Percentiles rank a stretch among this genome's conserved stretches.
phyloP scores from a whole-genome alignment of 2,888 invertebrate genomes.

The Drosophila neutralis region DNA sequence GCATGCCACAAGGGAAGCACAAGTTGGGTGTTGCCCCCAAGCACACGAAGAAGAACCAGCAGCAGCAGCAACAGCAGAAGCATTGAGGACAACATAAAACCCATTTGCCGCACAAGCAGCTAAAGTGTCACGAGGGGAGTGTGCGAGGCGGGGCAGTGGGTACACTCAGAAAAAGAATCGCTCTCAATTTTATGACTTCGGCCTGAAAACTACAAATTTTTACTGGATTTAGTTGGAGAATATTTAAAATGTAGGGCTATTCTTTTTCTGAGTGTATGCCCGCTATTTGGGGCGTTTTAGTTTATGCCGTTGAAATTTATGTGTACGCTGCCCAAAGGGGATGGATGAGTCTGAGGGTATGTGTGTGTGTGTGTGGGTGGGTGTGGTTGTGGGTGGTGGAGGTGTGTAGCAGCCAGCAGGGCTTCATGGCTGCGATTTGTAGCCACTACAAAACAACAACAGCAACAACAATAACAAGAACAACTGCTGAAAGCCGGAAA shows the following conservation, averaged over 20 bases:
- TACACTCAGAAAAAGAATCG: neutral
- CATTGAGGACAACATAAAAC: constrained; percentile 62
- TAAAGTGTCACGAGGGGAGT: constrained; percentile 47
- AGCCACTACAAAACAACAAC: constrained; percentile 44
- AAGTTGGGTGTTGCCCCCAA: constrained; percentile 13
- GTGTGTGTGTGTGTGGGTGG: constrained; percentile 24
- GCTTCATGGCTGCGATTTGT: constrained; percentile 48
- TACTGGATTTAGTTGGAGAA: neutral
- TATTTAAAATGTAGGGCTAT: neutral
- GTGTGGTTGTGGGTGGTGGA: constrained; percentile 17
- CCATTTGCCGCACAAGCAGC: constrained; percentile 70
- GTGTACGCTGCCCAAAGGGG: constrained; percentile 5
- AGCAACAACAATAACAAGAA: constrained; percentile 40
- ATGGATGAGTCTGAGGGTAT: neutral
- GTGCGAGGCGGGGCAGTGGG: neutral
- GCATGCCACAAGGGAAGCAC: constrained; percentile 40
- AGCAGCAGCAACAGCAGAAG: neutral
- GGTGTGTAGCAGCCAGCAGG: constrained; percentile 22
- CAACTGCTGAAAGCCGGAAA: constrained; percentile 44
- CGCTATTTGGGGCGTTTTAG: constrained; percentile 55
- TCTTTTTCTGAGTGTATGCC: constrained; percentile 5
- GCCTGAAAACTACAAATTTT: too few species aligned
- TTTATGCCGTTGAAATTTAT: constrained; percentile 60
- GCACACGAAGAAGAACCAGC: neutral
- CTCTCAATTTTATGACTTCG: neutral